Base-by-base conservation (phyloP, 2,797 vertebrate genomes). In the Chloroceryle inda region DNA sequence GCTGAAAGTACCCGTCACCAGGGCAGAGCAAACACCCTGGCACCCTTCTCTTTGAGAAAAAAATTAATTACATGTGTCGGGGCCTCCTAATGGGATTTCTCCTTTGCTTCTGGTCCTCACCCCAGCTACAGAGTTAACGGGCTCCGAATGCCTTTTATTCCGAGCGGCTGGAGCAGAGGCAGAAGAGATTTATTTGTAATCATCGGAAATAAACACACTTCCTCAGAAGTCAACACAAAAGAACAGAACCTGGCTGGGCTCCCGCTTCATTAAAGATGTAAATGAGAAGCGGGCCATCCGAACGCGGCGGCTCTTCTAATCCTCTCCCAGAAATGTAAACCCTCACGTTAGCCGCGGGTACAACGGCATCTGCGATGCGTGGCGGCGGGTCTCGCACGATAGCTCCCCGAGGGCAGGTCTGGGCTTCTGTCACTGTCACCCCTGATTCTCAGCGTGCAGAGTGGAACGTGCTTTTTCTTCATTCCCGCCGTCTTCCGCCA, bases 161-260 rank as follows among this genome's bases (percentile, higher is more conserved):
- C 31, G 26, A 83, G 93, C 52, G 13, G 74, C 86, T 85, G 96
- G 78, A 96, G 93, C 91, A 97, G 92, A 96, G 95, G 93, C 96
- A 97, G 97, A 85, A 22, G 93, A 98, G 97, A 98, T 98, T 98
- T 98, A 98, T 98, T 98, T 97, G 97, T 97, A 97, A 98, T 98
- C 97, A 97, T 97, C 49, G 80, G 95, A 97, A 98, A 98, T 96
- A 98, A 98, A 97, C 97, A 97, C 85, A 89, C 95, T 97, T 96
- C 95, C 95, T 96, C 94, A 88, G 95, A 97, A 97, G 96, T 97
- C 97, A 98, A 98, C 96, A 98, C 97, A 98, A 98, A 98, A 97
- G 96, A 98, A 96, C 91, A 96, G 95, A 98, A 96, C 88, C 97
- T 98, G 98, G 98, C 97, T 85, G 85, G 80, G 92, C 90, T 98